Evolutionary conservation across 2,888 invertebrate species (phyloP).

Genomic region (Hecatera dysodea): DNA sequence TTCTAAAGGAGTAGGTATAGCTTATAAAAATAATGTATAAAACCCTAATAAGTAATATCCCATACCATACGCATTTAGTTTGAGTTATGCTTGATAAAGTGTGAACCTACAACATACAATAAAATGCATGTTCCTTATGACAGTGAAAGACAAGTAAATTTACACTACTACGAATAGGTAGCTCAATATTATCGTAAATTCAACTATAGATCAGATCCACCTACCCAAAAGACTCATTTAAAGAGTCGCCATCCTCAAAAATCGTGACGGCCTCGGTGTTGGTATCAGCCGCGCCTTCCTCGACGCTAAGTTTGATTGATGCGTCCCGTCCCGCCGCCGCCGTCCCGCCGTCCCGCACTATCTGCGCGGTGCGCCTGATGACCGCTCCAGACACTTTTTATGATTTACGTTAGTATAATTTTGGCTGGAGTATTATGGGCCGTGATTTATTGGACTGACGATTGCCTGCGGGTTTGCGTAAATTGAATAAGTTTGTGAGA

Average conservation of each 20-base stretch:
- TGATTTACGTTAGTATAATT: slow-evolving; percentile 71
- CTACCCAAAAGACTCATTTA: not conserved
- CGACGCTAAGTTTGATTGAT: slow-evolving; percentile 76
- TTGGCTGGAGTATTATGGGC: slow-evolving; percentile 62
- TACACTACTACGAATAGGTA: not conserved
- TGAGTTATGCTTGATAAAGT: too few relatives aligned
- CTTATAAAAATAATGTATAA: too few relatives aligned
- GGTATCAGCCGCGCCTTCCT: slow-evolving; percentile 39
- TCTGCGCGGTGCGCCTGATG: slow-evolving; percentile 57
- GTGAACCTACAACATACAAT: too few relatives aligned
- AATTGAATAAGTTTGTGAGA: slow-evolving; percentile 33
- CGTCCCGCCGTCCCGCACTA: slow-evolving; percentile 45
- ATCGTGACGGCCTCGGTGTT: slow-evolving; percentile 2
- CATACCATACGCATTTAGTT: too few relatives aligned
- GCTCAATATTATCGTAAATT: not conserved
- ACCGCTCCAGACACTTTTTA: slow-evolving; percentile 67
- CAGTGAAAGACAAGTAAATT: too few relatives aligned
- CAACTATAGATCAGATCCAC: not conserved
- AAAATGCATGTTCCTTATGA: not conserved
- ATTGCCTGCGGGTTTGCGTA: slow-evolving; percentile 41
- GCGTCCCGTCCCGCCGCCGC: slow-evolving; percentile 51
- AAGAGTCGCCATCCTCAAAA: slow-evolving; percentile 15
- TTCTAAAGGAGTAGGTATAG: too few relatives aligned
- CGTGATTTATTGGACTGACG: slow-evolving; percentile 66
- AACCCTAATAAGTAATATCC: too few relatives aligned